Evolutionary conservation across 2,113 vertebrate species (phyloP).

Genomic region (Ictidomys tridecemlineatus): DNA sequence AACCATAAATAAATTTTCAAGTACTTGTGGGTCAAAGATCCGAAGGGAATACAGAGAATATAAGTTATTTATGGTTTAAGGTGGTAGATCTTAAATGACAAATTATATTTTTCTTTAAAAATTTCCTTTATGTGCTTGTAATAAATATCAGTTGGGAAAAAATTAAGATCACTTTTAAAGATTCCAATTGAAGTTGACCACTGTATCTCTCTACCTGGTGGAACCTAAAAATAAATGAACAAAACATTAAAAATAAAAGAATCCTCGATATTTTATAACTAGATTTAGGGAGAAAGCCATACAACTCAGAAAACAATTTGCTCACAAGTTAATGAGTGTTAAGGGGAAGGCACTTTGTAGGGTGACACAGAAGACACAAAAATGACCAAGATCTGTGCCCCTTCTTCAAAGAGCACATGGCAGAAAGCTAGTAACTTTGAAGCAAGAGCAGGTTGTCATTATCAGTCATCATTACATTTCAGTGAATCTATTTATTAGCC

Average conservation of each 20-base stretch:
- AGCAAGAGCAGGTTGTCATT: not conserved
- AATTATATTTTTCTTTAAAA: slow-evolving; percentile 35
- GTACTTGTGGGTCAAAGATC: slow-evolving; percentile 1
- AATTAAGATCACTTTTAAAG: slow-evolving; percentile 15
- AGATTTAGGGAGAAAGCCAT: slow-evolving; percentile 3
- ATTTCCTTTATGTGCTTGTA: not conserved
- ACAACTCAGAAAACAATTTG: not conserved
- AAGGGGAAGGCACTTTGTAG: not conserved
- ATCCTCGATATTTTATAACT: not conserved
- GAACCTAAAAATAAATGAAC: not conserved
- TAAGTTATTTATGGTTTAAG: not conserved
- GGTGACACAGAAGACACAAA: not conserved
- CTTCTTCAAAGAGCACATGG: not conserved
- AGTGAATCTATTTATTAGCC: not conserved
- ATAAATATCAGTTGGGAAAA: slow-evolving; percentile 19
- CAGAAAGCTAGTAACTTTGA: not conserved
- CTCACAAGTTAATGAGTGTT: not conserved
- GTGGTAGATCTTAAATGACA: not conserved
- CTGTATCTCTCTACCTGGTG: not conserved
- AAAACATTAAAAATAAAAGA: slow-evolving; percentile 15
- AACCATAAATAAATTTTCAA: slow-evolving; percentile 28
- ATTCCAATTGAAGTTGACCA: not conserved
- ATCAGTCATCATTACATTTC: not conserved
- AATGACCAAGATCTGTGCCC: not conserved
- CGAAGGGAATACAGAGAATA: slow-evolving; percentile 46